Evolutionary conservation across 2,113 vertebrate species (phyloP).

Genomic region (Macquaria australasica): DNA sequence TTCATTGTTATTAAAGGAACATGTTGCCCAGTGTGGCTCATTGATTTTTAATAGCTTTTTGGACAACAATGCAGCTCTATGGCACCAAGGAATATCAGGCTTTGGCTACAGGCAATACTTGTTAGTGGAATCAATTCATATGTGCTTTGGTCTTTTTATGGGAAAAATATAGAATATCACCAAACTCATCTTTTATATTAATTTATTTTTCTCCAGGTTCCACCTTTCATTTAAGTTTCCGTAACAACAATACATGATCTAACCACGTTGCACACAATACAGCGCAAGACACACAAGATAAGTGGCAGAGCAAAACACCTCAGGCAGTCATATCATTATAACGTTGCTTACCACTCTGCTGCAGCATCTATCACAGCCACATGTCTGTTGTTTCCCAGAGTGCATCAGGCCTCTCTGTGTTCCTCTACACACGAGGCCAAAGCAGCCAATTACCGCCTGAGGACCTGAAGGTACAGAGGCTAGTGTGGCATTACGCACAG

Average conservation of each 20-base stretch:
- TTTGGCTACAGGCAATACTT: not conserved
- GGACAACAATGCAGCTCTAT: not conserved
- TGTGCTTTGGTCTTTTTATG: not conserved
- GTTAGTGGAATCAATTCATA: not conserved
- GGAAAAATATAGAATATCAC: not conserved
- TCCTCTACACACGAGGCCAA: conserved; percentile 43
- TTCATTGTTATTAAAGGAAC: not conserved
- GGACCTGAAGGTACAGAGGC: conserved; percentile 44
- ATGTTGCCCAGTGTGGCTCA: not conserved
- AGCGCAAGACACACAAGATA: not conserved
- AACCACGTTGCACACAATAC: not conserved
- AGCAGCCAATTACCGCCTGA: conserved; percentile 64
- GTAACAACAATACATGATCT: not conserved
- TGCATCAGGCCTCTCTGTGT: conserved; percentile 35
- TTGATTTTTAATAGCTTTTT: not conserved
- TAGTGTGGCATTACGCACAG: not conserved
- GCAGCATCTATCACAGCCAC: conserved; percentile 39
- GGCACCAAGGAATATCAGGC: not conserved
- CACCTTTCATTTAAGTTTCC: not conserved
- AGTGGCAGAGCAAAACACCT: conserved; percentile 5
- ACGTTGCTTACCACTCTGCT: not conserved
- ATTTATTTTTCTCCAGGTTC: not conserved
- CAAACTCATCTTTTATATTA: not conserved
- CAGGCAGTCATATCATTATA: conserved; percentile 24
- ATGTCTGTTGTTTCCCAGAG: conserved; percentile 33